These are phyloP conservation scores for Pipistrellus kuhlii DNA, from an alignment of 2,797 vertebrate genomes.

Conservation along the genomic window DNA sequence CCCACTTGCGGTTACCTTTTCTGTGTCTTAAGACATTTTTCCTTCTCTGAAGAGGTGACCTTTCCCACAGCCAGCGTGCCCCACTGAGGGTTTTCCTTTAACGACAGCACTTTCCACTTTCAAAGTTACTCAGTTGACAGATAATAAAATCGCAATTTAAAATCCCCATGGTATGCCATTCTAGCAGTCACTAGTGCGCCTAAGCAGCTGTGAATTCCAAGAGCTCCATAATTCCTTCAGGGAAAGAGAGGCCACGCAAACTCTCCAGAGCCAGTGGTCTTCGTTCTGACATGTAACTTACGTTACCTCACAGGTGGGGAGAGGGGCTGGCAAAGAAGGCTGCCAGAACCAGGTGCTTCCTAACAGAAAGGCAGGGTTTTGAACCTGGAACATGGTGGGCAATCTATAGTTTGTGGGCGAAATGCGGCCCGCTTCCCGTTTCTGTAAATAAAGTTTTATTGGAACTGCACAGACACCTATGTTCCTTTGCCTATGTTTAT, in stretches of 20 bases:
- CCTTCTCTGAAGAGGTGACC: not conserved
- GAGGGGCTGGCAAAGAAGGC: not conserved
- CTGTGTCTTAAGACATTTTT: not conserved
- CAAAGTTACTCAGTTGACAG: slow-evolving; percentile 26
- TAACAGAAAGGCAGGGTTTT: not conserved
- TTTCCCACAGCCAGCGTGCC: not conserved
- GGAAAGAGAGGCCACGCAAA: not conserved
- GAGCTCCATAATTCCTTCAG: not conserved
- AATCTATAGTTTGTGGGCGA: not conserved
- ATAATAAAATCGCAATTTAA: slow-evolving; percentile 39
- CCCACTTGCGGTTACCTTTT: not conserved
- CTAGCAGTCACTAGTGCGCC: not conserved
- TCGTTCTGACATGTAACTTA: not conserved
- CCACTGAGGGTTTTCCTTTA: not conserved
- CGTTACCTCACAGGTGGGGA: not conserved
- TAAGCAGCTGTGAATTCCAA: not conserved
- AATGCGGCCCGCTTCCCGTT: not conserved
- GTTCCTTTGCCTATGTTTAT: not conserved
- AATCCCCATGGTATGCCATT: not conserved
- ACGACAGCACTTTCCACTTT: not conserved
- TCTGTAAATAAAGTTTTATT: slow-evolving; percentile 61
- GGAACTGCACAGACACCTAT: not conserved
- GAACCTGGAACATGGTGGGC: not conserved
- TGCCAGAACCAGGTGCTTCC: not conserved
- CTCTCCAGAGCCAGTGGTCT: not conserved